Conservation (phyloP, 2,888 invertebrate species). For the Trichogramma evanescens region DNA sequence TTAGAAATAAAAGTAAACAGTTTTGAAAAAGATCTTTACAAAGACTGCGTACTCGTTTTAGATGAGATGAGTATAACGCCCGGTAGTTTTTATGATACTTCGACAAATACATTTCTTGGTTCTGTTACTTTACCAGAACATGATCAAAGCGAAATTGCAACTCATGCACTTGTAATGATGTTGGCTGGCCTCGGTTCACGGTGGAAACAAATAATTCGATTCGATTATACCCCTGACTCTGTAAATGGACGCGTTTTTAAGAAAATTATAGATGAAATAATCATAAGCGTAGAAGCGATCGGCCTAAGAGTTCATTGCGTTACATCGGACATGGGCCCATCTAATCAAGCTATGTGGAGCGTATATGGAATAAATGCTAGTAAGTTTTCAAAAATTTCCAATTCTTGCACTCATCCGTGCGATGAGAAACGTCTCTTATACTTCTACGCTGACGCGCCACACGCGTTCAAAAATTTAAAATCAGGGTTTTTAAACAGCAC, state of each 20-base stretch:
- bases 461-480: conserved; percentile 19
- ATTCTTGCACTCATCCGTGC: conserved; percentile 22
- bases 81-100: conserved; percentile 4
- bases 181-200: conserved; percentile 10
- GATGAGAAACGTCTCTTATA: conserved; percentile 11
- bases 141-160: conserved; percentile 2
- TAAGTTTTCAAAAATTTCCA: conserved; percentile 4
- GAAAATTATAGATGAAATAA: conserved; percentile 22
- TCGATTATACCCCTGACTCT: conserved; percentile 25
- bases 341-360: conserved; percentile 16
- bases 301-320: conserved; percentile 11
- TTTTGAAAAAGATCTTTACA: neutral
- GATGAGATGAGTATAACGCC: conserved; percentile 15
- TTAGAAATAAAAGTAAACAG: conserved; percentile 5
- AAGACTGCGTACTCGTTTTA: conserved; percentile 9
- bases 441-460: conserved; percentile 14
- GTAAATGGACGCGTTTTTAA: conserved; percentile 24
- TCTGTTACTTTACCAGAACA: conserved; percentile 2
- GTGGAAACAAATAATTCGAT: conserved; percentile 14
- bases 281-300: conserved; percentile 18
- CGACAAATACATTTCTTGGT: conserved; percentile 8
- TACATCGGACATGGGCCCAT: conserved; percentile 16
- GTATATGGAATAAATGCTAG: conserved; percentile 10
- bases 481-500: conserved; percentile 7
- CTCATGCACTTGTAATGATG: conserved; percentile 16